Base-by-base conservation (phyloP, 1,140 invertebrate genomes). In the Elymnias hypermnestra region DNA sequence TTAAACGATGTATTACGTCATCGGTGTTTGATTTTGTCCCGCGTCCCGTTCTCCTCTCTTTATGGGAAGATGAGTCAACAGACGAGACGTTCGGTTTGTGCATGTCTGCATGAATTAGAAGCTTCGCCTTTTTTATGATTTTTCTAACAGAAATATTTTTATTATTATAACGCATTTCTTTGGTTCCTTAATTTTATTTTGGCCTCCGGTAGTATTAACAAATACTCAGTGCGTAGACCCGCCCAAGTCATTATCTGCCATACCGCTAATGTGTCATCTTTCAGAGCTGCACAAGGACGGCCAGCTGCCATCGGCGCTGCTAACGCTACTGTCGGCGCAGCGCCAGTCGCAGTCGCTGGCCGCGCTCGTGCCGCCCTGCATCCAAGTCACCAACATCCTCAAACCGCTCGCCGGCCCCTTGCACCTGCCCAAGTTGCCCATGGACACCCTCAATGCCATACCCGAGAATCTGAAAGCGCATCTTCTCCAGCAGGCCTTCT, bases 121-220 rank as follows among this genome's bases (percentile, higher is more conserved):
- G 82, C 82, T 85, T 85, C 75, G 82, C 82, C 82, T 83, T 57
- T n/a, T n/a, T 66, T 78, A 70, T 74, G 55, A 77, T 13, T 33
- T 77, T 79, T 78, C 82, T 85, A 85, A 85, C 82, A 61, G 82
- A 85, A 57, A 76, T 26, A 59, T 65, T 66, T 63, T 76, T 66
- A 63, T 72, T 72, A 77, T 72, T 71, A 72, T 85, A 85, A 83
- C 78, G 78, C 78, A 83, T 85, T 85, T 85, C 78, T 85, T 85
- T 83, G 78, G 82, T 85, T 85, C 82, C 82, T 85, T 83, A 82
- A 85, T 83, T 75, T 78, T 73, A 81, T 81, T 82, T 79, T 77
- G 76, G 76, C 76, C 72, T 83, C 59, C 57, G 75, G 82, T 85
- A 85, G 77, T 67, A 83, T 85, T 85, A 85, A 85, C 82, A 72